Evolutionary conservation across 1,140 invertebrate species (phyloP).

Genomic region (Solenopsis invicta): DNA sequence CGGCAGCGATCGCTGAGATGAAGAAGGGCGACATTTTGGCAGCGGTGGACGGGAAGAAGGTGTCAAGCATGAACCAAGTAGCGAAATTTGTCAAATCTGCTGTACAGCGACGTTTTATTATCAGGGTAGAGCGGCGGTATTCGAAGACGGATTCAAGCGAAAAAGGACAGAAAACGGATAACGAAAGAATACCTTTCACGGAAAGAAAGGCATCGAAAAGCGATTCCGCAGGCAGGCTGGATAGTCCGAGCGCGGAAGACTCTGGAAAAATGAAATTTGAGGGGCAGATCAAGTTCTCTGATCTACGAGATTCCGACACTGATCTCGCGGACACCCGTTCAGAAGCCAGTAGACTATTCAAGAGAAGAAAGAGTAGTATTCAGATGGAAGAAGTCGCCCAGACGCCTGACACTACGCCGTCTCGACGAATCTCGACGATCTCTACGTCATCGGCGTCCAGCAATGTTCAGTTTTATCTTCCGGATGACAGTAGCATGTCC

Average conservation of each 20-base stretch:
- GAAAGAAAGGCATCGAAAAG: conserved; percentile 79
- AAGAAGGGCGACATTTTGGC: conserved; percentile 93
- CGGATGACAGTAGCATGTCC: conserved; percentile 60
- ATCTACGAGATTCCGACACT: conserved; percentile 80
- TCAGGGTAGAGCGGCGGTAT: conserved; percentile 88
- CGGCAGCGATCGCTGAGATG: conserved; percentile 92
- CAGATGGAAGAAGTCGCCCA: conserved; percentile 75
- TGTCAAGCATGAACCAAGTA: conserved; percentile 92
- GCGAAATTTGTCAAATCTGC: conserved; percentile 89
- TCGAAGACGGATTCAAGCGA: conserved; percentile 76
- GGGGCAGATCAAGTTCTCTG: conserved; percentile 83
- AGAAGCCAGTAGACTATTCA: conserved; percentile 79
- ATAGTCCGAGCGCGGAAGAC: conserved; percentile 66
- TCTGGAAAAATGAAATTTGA: conserved; percentile 76
- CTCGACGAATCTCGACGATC: conserved; percentile 81
- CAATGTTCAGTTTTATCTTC: conserved; percentile 71
- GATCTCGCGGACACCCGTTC: conserved; percentile 70
- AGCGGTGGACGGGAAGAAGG: conserved; percentile 93
- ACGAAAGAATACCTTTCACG: conserved; percentile 22
- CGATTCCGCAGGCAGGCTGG: conserved; percentile 72
- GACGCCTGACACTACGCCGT: conserved; percentile 78
- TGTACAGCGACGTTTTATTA: conserved; percentile 84
- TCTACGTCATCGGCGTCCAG: conserved; percentile 81
- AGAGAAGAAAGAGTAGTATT: conserved; percentile 81
- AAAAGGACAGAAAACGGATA: conserved; percentile 70